These are phyloP conservation scores for Chlorodrepanis virens DNA, from an alignment of 2,113 vertebrate species.

Conservation along the genomic window DNA sequence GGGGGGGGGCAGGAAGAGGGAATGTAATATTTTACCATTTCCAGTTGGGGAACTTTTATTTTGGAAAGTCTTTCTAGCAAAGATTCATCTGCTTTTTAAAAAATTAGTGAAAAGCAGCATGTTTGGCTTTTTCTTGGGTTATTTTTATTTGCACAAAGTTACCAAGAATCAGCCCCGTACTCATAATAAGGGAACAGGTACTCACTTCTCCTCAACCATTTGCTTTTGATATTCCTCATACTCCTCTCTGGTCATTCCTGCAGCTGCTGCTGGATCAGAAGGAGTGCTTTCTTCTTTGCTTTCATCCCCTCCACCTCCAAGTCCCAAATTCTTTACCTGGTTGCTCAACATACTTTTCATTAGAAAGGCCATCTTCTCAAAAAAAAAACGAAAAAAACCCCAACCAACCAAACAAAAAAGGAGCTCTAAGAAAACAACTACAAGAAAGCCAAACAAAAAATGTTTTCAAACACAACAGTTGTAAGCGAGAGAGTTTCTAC, in stretches of 20 bases:
- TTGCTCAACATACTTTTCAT: slow-evolving; percentile 92
- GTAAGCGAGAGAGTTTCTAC: slow-evolving; percentile 65
- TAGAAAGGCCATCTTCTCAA: slow-evolving; percentile 86
- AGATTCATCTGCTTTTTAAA: background rate
- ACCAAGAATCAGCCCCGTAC: background rate
- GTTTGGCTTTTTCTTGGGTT: background rate
- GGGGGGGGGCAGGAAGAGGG: background rate
- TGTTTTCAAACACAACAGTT: background rate
- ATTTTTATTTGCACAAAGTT: background rate
- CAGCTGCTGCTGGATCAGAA: slow-evolving; percentile 87
- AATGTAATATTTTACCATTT: background rate
- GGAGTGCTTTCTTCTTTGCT: slow-evolving; percentile 84
- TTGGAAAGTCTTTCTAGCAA: background rate
- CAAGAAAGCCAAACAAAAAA: background rate
- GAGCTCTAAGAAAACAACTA: background rate
- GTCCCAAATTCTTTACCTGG: slow-evolving; percentile 90
- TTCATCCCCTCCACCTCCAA: slow-evolving; percentile 87
- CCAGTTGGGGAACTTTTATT: background rate
- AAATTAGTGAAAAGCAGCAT: background rate
- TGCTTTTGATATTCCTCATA: slow-evolving; percentile 98
- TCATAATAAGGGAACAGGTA: slow-evolving; percentile 47
- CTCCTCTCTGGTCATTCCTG: slow-evolving; percentile 94
- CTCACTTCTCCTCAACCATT: slow-evolving; percentile 97
- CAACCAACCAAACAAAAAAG: background rate
- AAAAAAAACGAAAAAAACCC: too few species aligned